Conservation (phyloP, 2,797 vertebrate species). For the Neoniphon sammara region DNA sequence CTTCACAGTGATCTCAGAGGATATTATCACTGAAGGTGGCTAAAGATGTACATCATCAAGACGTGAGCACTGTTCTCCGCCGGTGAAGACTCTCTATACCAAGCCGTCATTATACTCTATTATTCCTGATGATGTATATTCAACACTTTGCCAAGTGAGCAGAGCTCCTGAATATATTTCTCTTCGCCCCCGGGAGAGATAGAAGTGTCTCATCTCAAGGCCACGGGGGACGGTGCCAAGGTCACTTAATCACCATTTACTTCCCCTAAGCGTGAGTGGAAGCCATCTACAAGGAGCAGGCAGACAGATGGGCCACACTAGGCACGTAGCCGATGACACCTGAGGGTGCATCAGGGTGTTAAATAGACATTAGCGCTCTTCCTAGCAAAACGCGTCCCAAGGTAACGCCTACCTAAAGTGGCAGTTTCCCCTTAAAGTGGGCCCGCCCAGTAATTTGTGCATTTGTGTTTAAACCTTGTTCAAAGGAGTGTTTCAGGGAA, state of each 20-base stretch:
- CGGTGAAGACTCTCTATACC: constrained; percentile 49
- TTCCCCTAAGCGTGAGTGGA: constrained; percentile 72
- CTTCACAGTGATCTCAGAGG: constrained; percentile 59
- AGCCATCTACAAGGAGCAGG: constrained; percentile 68
- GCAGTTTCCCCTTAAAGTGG: constrained; percentile 63
- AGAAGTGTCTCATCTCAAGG: constrained; percentile 71
- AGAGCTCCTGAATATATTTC: constrained; percentile 45
- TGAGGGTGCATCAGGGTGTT: constrained; percentile 75
- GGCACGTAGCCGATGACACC: constrained; percentile 69
- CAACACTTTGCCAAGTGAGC: constrained; percentile 61
- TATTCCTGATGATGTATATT: constrained; percentile 72
- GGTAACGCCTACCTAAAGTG: constrained; percentile 73
- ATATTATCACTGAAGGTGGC: constrained; percentile 65
- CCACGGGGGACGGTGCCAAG: constrained; percentile 73
- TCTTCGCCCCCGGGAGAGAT: constrained; percentile 34
- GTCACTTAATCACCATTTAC: constrained; percentile 81
- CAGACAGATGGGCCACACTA: constrained; percentile 76
- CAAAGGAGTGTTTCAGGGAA: constrained; percentile 41
- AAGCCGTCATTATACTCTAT: constrained; percentile 70
- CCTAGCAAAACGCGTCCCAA: constrained; percentile 70
- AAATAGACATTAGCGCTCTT: constrained; percentile 79
- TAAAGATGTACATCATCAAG: constrained; percentile 68
- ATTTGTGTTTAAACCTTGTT: constrained; percentile 64
- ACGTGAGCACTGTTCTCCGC: constrained; percentile 42
- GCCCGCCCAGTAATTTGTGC: constrained; percentile 64